Percentiles rank a stretch among this genome's conserved stretches.
phyloP scores from a whole-genome alignment of 2,113 vertebrate genomes.

The Etheostoma cragini region DNA sequence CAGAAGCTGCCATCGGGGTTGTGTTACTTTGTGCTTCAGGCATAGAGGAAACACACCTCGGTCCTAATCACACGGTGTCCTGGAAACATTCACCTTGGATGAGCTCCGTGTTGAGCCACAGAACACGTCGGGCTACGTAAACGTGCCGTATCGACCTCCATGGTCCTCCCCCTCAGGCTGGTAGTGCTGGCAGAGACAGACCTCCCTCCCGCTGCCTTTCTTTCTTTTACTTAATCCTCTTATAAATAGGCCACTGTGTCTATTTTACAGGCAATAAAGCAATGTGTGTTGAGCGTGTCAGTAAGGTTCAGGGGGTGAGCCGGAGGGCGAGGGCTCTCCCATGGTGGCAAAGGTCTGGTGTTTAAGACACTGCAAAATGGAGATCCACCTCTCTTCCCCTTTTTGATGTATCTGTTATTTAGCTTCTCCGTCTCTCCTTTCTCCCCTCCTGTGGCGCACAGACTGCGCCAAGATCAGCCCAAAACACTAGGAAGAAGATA shows the following conservation, averaged over 20 bases:
- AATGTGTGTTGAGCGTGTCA: slow-evolving; percentile 68
- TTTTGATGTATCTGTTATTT: slow-evolving; percentile 37
- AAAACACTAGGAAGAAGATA: slow-evolving; percentile 60
- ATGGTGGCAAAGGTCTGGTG: slow-evolving; percentile 48
- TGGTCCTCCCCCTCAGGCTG: slow-evolving; percentile 57
- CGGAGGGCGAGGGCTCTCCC: slow-evolving; percentile 41
- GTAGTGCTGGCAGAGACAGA: slow-evolving; percentile 61
- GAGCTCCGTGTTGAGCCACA: not conserved
- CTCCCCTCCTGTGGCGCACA: slow-evolving; percentile 11
- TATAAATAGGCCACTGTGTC: slow-evolving; percentile 83
- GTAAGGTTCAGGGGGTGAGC: slow-evolving; percentile 59
- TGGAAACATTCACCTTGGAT: slow-evolving; percentile 16
- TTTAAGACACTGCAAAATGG: slow-evolving; percentile 33
- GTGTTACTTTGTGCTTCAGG: slow-evolving; percentile 3
- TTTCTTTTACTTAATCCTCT: slow-evolving; percentile 81
- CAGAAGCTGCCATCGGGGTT: not conserved
- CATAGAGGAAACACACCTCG: slow-evolving; percentile 10
- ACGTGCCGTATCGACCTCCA: slow-evolving; percentile 57
- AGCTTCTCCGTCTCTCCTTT: slow-evolving; percentile 13
- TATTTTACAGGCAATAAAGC: slow-evolving; percentile 83
- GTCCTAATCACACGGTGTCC: not conserved
- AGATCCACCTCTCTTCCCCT: not conserved
- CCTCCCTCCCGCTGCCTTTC: slow-evolving; percentile 66
- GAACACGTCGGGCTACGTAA: slow-evolving; percentile 55
- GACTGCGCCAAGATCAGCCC: slow-evolving; percentile 34